phyloP scores from a whole-genome alignment of 2,797 vertebrate genomes.

The Myiothlypis coronata region DNA sequence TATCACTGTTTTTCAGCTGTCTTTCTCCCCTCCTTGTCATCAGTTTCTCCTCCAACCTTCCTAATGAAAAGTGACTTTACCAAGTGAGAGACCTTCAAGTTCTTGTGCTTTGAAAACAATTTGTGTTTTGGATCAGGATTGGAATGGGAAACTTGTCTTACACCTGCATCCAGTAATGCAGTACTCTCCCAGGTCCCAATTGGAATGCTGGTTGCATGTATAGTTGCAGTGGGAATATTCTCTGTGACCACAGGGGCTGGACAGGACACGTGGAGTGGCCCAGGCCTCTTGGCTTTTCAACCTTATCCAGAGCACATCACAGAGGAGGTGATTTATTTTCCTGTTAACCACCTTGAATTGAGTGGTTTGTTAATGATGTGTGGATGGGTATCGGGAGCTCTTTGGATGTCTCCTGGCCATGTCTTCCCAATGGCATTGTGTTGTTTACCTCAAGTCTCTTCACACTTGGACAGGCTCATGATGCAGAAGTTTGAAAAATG shows the following conservation, averaged over 20 bases:
- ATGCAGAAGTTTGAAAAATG: neutral
- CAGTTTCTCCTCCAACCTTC: neutral
- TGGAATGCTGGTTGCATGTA: neutral
- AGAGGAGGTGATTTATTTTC: neutral
- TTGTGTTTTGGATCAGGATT: neutral
- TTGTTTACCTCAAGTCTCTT: neutral
- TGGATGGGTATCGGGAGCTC: neutral
- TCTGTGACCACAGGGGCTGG: neutral
- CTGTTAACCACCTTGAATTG: neutral
- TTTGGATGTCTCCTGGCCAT: neutral
- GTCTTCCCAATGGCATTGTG: neutral
- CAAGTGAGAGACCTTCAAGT: neutral
- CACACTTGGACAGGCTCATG: fast-evolving
- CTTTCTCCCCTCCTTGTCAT: neutral
- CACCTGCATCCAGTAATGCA: neutral
- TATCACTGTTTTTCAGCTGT: neutral
- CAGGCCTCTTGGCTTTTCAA: neutral
- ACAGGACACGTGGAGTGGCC: neutral
- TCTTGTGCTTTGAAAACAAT: neutral
- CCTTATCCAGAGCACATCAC: neutral
- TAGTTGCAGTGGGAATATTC: neutral
- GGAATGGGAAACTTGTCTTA: neutral
- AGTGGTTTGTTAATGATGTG: neutral
- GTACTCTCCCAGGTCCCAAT: neutral
- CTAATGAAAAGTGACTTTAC: neutral